Evolutionary conservation across 2,113 vertebrate species (phyloP).

Genomic region (Nanger granti): DNA sequence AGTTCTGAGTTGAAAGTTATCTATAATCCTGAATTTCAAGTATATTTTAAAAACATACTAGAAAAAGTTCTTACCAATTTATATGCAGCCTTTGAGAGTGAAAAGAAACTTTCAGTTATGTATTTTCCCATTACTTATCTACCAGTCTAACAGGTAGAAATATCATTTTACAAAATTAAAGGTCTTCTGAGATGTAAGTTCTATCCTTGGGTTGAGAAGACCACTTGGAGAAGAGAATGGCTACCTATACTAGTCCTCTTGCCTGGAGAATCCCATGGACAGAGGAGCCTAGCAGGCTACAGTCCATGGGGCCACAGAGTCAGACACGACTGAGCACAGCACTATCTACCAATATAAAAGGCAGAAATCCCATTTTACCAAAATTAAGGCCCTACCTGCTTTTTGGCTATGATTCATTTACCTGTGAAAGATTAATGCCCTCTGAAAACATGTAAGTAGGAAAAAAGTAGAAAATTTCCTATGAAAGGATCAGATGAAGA

Average conservation of each 20-base stretch:
- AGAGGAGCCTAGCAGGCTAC: fast-evolving
- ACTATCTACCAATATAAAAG: neutral
- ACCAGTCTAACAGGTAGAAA: neutral
- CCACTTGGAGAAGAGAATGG: neutral
- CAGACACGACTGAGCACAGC: neutral
- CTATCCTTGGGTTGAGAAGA: neutral
- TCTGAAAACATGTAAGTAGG: neutral
- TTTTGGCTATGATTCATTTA: neutral
- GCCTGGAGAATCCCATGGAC: neutral
- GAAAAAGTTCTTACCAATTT: neutral
- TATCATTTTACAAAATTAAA: neutral
- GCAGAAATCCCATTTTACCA: neutral
- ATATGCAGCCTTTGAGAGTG: neutral
- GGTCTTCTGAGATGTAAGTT: neutral
- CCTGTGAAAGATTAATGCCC: neutral
- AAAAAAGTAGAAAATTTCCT: neutral
- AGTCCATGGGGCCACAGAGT: neutral
- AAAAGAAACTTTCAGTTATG: neutral
- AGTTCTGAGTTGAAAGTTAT: neutral
- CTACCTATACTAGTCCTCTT: neutral
- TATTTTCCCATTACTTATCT: neutral
- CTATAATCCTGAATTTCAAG: neutral
- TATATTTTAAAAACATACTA: neutral
- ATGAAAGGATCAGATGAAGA: neutral
- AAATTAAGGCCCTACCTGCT: neutral